Base-by-base conservation (phyloP, 2,888 invertebrate genomes). In the Rotaria sp. region DNA sequence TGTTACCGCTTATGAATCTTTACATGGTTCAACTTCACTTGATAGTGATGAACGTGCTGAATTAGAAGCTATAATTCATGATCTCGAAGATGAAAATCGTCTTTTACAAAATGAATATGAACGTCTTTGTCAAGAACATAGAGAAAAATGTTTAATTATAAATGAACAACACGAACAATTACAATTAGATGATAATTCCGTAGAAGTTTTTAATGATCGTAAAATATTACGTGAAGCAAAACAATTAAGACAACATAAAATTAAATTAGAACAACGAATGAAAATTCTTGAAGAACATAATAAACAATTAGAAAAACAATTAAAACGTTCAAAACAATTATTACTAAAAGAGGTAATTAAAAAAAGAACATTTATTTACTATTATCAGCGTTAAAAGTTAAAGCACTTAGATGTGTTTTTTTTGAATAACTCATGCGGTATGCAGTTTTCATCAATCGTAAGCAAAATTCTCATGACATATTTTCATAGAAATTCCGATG, bases 251-350 rank as follows among this genome's bases (percentile, higher is more conserved):
- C 96, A 97, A 91, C 97, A 98, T 92, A 98, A 99, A 92, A 96
- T 95, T 0, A 94, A 97, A 38, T 93, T 99, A 88, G 99, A 99
- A 92, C 96, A 97, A 1, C 93, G 98, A 88, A 98, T 98, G 96
- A 95, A 96, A 92, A 97, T 99, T 89, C 93, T 99, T 85, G 98
- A 99, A 92, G 97, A 98, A 91, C 99, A 99, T 92, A 99, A 99
- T 92, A 93, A 96, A 41, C 98, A 98, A 92, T 93, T 99, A 87
- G 98, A 98, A 91, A 96, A 96, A 13, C 99, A 99, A 91, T 92
- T 99, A 89, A 95, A 96, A 90, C 93, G 98, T 89, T 93, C 99
- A 87, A 92, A 95, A 88, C 95, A 95, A 90, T 93, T 96, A 84
- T 92, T 96, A 87, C 67, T 24, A 1, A 24, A 45, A 50, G 35